Conservation (phyloP, 2,113 vertebrate genomes). For the Tympanuchus pallidicinctus region DNA sequence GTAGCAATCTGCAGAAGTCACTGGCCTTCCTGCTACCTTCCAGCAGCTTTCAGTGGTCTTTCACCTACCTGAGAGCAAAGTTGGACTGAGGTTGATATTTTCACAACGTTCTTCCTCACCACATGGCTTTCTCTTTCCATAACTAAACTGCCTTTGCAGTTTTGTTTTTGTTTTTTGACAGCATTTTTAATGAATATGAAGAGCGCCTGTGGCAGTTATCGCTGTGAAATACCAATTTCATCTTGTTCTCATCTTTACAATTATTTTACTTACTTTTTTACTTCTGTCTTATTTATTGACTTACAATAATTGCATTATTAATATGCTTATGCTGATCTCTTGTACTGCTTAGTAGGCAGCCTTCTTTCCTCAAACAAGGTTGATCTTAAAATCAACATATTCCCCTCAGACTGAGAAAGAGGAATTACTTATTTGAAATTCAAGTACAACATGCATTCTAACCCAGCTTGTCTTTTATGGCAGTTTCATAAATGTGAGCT, state of each 20-base stretch:
- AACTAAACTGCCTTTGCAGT: not conserved
- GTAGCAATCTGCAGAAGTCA: not conserved
- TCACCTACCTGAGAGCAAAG: not conserved
- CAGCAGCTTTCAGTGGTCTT: not conserved
- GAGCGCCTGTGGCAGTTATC: not conserved
- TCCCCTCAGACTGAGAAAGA: not conserved
- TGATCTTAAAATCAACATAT: not conserved
- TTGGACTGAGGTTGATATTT: not conserved
- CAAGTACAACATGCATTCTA: not conserved
- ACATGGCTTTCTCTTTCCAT: not conserved
- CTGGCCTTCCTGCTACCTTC: not conserved
- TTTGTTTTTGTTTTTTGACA: not conserved
- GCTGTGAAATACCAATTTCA: not conserved
- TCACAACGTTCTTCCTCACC: not conserved
- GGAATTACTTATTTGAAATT: not conserved
- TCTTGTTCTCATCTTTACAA: not conserved
- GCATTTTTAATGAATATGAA: not conserved
- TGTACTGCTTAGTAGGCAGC: not conserved
- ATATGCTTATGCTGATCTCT: not conserved
- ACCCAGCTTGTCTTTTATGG: not conserved
- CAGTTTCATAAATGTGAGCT: not conserved
- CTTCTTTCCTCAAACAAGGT: not conserved
- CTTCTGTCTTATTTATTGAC: not conserved
- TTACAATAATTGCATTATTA: slow-evolving; percentile 7
- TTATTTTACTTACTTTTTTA: not conserved